These are phyloP conservation scores for Kryptopterus vitreolus DNA, from an alignment of 2,797 vertebrate genomes.

Conservation along the genomic window DNA sequence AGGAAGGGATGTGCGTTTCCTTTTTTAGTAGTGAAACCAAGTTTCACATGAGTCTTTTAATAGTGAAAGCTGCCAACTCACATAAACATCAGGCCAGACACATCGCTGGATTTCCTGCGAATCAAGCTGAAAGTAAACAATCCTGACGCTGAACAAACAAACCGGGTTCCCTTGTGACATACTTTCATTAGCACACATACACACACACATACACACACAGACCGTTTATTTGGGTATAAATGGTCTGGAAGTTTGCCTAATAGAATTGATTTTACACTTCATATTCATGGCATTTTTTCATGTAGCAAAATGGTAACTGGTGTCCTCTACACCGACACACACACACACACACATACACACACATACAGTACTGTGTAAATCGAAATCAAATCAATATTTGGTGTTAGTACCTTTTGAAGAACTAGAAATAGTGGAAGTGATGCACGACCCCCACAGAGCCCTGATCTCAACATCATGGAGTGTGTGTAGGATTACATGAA, in stretches of 20 bases:
- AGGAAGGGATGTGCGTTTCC: not conserved
- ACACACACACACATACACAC: not conserved
- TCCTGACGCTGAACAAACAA: conserved; percentile 7
- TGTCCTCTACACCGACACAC: not conserved
- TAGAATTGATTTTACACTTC: not conserved
- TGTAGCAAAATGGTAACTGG: not conserved
- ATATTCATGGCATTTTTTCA: too few relatives aligned
- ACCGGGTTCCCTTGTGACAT: not conserved
- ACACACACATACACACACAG: not conserved
- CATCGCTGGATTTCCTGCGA: conserved; percentile 1
- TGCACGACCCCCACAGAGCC: too few relatives aligned
- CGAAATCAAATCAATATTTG: too few relatives aligned
- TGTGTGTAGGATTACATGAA: too few relatives aligned
- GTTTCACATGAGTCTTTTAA: conserved; percentile 17
- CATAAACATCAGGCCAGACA: not conserved
- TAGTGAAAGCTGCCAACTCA: not conserved
- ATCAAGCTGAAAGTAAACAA: conserved; percentile 8
- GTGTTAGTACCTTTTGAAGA: too few relatives aligned
- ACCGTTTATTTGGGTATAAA: not conserved
- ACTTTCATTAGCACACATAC: not conserved
- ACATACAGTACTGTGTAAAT: too few relatives aligned
- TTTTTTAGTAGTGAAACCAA: not conserved
- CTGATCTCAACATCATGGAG: too few relatives aligned
- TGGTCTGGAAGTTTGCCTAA: not conserved
- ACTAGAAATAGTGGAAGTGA: too few relatives aligned